Evolutionary conservation across 2,888 invertebrate genomes (phyloP), one percentile per base, ranked within the genome.

Genomic region (Thereva unica): DNA sequence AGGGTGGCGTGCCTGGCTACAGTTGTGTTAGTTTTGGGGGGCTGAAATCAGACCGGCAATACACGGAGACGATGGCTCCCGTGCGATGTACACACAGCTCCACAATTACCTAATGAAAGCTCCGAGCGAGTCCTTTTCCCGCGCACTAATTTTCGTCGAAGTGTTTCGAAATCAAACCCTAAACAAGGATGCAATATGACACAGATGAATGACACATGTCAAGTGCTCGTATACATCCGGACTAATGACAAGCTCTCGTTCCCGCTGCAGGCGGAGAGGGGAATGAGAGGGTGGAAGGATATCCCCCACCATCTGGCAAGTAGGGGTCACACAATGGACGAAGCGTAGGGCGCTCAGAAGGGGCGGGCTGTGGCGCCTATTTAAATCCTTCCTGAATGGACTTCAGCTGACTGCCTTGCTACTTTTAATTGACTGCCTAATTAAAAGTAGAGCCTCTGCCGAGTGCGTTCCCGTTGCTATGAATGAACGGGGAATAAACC

Each of bases 401-500:
- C 63, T 63, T 49, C 52, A 63, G 63, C 53, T 47, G 55, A 59
- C 45, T 63, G 56, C 65, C 50, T 68, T 66, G 68, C 68, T 65
- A 68, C 68, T 65, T 68, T 68, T 68, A 65, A 68, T 68, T 68
- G 68, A 68, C 68, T 68, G 61, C 66, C 66, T 68, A 68, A 68
- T 68, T 68, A 68, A 68, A 68, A 68, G 65, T 68, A 54, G 66
- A 61, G 68, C 53, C 59, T 65, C 45, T 50, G 10, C 35, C 54
- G 59, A 63, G 41, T 63, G 52, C 52, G 52, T 63, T 50, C 42
- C 42, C 63, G 50, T 50, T 34, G 10, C 41, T 5, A 35, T 8
- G 35, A 12, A 35, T 7, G 44, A 38, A 40, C 41, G 2, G 23
- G 23, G 23, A 23, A 23, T 23, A 23, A 23, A 23, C 23, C 23